Base-by-base conservation (phyloP, 2,888 invertebrate genomes). In the Ophion obscuratus region DNA sequence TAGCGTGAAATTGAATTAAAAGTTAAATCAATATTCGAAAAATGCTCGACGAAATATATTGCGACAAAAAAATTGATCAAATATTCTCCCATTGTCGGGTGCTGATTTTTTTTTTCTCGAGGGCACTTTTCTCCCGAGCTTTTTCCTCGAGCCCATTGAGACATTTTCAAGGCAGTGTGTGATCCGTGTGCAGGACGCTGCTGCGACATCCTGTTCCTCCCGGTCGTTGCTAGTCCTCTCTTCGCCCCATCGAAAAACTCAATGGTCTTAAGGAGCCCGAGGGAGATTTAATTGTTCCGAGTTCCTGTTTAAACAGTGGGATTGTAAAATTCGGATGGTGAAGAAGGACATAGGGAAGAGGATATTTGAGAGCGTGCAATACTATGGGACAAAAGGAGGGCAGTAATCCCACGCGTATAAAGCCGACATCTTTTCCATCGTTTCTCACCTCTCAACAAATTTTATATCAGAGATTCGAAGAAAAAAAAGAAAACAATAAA, bases 271-370 rank as follows among this genome's bases (percentile, higher is more conserved):
- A 79, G 80, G 81, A 78, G 70, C 44, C 57, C 77, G 61, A 64
- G 53, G 74, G 67, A 91, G 92, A 92, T 92, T 92, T 92, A 92
- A 93, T 93, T 93, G 93, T 93, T 93, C 47, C 92, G 90, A 91
- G 92, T 92, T 93, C 92, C 92, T 92, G 91, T 89, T 91, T 91
- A 90, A 92, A 92, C 92, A 91, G 90, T 90, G 90, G 89, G 90
- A 92, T 92, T 92, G 92, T 80, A 75, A 92, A 92, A 91, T 92
- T 92, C 91, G 88, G 88, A 84, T 66, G 88, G 80, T 81, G 75
- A 82, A 73, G 77, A 62, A 70, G 68, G 75, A 70, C 64, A 62
- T 17, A 57, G 36, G 31, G 70, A 11, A 62, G 40, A 68, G 44
- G 70, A 17, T 24, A 75, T 61, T 61, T 68, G 44, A 61, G 68